Evolutionary conservation across 2,113 vertebrate genomes (phyloP).

Genomic region (Notothenia rossii): DNA sequence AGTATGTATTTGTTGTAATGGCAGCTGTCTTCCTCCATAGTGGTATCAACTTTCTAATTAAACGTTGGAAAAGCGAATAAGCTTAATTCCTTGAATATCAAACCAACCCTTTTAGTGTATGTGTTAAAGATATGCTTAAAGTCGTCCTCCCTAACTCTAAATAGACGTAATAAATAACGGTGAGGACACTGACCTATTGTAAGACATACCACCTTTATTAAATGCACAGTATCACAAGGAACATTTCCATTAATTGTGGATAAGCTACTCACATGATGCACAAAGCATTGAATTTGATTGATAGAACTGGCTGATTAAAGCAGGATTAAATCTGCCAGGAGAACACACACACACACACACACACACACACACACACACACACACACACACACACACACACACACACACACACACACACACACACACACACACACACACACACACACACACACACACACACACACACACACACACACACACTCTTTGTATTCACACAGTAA

Average conservation of each 20-base stretch:
- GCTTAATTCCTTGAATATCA: too few relatives aligned
- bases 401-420: constrained; percentile 35
- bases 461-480: constrained; percentile 72
- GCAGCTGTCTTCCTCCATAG: too few relatives aligned
- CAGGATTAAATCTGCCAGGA: constrained; percentile 94
- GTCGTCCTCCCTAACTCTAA: too few relatives aligned
- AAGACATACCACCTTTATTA: constrained; percentile 97
- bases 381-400: constrained; percentile 57
- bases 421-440: constrained; percentile 67
- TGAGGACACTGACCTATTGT: constrained; percentile 71
- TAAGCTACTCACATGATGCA: constrained; percentile 97
- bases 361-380: constrained; percentile 35
- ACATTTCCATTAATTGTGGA: constrained; percentile 95
- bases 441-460: constrained; percentile 73
- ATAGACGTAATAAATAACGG: neutral
- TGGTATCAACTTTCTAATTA: too few relatives aligned
- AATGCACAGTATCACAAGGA: constrained; percentile 98
- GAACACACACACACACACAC: constrained; percentile 71
- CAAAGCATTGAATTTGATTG: constrained; percentile 91
- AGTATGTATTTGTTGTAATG: too few relatives aligned
- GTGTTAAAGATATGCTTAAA: too few relatives aligned
- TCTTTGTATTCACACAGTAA: constrained; percentile 71
- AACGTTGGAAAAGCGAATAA: too few relatives aligned
- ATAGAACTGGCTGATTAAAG: constrained; percentile 89
- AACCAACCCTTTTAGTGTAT: too few relatives aligned